Evolutionary conservation across 2,888 invertebrate genomes (phyloP).

Genomic region (Papilio protenor): DNA sequence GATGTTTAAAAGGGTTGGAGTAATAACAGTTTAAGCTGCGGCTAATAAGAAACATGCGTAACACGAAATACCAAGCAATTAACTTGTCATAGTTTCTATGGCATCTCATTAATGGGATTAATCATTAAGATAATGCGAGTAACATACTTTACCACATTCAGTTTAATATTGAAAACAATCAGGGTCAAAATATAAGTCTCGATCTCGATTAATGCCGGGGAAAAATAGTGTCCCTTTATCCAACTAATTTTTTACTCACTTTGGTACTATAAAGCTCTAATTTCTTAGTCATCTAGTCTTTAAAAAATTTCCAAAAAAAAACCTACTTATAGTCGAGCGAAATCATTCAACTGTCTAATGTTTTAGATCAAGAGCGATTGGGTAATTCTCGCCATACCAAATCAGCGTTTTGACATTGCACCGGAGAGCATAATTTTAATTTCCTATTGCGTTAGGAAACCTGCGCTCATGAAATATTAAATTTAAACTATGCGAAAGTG

Average conservation of each 20-base stretch:
- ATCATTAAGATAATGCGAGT: not conserved
- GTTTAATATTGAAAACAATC: not conserved
- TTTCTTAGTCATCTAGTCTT: not conserved
- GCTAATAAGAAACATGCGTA: not conserved
- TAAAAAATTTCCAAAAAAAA: no score
- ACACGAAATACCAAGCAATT: conserved; percentile 13
- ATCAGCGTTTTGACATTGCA: not conserved
- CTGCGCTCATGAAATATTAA: not conserved
- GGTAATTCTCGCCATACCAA: not conserved
- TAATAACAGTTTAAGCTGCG: not conserved
- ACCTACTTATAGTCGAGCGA: not conserved
- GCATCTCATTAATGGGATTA: conserved; percentile 2
- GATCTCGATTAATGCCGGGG: not conserved
- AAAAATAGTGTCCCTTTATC: not conserved
- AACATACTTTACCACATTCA: not conserved
- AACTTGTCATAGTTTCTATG: not conserved
- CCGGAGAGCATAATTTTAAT: not conserved
- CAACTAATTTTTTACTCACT: not conserved
- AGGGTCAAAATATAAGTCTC: not conserved
- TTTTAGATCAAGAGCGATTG: not conserved
- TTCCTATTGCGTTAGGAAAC: not conserved
- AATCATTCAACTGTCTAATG: not conserved
- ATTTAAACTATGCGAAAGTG: conserved; percentile 17
- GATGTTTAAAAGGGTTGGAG: conserved; percentile 4
- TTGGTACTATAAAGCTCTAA: not conserved